These are phyloP conservation scores for Haliclona indistincta DNA, from an alignment of 37 sponge, comb jelly and placozoan genomes.

Conservation along the genomic window DNA sequence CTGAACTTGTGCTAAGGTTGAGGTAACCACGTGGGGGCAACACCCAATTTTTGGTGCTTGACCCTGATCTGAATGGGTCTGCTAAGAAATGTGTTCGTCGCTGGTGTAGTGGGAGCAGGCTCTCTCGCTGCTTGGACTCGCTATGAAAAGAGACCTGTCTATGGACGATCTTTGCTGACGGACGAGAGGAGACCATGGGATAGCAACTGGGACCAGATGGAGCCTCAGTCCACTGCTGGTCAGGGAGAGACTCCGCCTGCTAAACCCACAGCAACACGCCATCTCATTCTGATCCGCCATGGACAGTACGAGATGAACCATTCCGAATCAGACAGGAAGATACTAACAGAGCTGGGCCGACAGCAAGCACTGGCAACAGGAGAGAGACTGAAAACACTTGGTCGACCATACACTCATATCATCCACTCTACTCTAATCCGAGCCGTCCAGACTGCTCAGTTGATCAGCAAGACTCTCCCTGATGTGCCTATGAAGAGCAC, in stretches of 20 bases:
- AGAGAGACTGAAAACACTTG: slow-evolving; percentile 73
- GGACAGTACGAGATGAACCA: slow-evolving; percentile 77
- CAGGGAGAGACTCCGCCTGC: slow-evolving; percentile 8
- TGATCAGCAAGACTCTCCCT: slow-evolving; percentile 53
- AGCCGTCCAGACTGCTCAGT: slow-evolving; percentile 70
- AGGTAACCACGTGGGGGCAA: too few species aligned
- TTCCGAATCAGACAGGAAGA: slow-evolving; percentile 34
- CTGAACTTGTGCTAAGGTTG: too few species aligned
- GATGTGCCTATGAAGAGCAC: slow-evolving; percentile 73
- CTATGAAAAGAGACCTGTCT: too few species aligned
- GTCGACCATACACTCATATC: slow-evolving; percentile 24
- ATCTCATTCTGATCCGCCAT: slow-evolving; percentile 82
- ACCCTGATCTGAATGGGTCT: too few species aligned
- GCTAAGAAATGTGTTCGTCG: too few species aligned
- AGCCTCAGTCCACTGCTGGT: slow-evolving; percentile 4
- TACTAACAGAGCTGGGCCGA: slow-evolving; percentile 77
- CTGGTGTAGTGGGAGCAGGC: too few species aligned
- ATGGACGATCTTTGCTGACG: too few species aligned
- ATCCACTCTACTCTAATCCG: slow-evolving; percentile 81
- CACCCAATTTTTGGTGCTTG: too few species aligned
- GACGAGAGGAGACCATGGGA: slow-evolving; percentile 59
- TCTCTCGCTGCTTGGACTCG: too few species aligned
- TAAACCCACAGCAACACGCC: slow-evolving; percentile 53
- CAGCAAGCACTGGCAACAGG: slow-evolving; percentile 84
- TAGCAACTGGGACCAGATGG: slow-evolving; percentile 78